phyloP scores from a whole-genome alignment of 2,113 vertebrate species.

The Chunga burmeisteri region DNA sequence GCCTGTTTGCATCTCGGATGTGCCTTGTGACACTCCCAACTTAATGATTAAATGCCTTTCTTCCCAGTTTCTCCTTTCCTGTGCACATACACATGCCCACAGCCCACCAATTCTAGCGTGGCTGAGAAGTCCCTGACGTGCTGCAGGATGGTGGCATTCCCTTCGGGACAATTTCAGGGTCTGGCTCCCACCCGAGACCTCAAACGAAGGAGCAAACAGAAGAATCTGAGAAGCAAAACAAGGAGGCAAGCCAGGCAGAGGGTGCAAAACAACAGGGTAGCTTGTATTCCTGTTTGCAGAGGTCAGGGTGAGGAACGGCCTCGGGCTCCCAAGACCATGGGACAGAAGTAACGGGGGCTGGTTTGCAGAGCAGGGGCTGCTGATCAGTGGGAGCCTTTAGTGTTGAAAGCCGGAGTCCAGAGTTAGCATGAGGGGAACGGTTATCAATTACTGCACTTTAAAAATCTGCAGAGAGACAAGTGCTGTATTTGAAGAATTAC shows the following conservation, averaged over 20 bases:
- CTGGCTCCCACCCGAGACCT: accelerated
- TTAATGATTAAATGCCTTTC: too few species aligned
- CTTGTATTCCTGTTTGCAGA: neutral
- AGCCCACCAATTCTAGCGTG: accelerated
- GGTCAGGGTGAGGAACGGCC: neutral
- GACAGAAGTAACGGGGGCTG: neutral
- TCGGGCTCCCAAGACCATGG: neutral
- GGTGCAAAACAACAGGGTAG: accelerated
- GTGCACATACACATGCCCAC: accelerated
- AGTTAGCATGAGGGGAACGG: too few species aligned
- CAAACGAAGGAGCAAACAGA: too few species aligned
- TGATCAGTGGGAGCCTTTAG: accelerated
- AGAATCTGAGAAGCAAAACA: accelerated
- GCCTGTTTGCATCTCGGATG: neutral
- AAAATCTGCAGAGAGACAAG: neutral
- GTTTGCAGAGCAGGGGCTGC: neutral
- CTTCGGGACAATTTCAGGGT: neutral
- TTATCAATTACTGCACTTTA: neutral
- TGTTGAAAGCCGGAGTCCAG: too few species aligned
- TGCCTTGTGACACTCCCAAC: neutral
- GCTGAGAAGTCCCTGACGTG: neutral
- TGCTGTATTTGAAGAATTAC: neutral
- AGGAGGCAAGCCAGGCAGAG: too few species aligned
- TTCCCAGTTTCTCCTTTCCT: neutral
- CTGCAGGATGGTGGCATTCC: neutral